Conservation (phyloP, 2,113 vertebrate genomes). For the Motacilla alba region DNA sequence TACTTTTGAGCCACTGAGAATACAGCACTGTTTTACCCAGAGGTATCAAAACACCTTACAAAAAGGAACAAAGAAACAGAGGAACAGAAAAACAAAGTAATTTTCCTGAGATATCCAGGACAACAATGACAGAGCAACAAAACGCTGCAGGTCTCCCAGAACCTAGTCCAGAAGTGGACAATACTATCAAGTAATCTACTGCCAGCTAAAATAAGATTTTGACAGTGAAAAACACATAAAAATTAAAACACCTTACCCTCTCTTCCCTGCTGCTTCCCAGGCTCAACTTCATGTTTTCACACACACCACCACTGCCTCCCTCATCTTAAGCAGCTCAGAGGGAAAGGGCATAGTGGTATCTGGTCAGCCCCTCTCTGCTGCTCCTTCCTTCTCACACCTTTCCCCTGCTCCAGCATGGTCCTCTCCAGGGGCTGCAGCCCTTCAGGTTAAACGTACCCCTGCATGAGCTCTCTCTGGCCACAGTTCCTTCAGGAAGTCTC, state of each 20-base stretch:
- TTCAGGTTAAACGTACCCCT: neutral
- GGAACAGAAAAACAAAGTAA: neutral
- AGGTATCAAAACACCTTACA: neutral
- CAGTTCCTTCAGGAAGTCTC: neutral
- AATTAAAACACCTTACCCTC: neutral
- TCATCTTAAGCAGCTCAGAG: neutral
- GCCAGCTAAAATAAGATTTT: neutral
- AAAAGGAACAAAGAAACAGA: neutral
- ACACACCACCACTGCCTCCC: neutral
- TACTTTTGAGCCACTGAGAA: neutral
- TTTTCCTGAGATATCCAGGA: neutral
- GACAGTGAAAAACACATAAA: neutral
- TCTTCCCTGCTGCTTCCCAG: neutral
- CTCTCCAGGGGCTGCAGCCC: neutral
- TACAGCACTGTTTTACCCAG: neutral
- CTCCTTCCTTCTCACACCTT: neutral
- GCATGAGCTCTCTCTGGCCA: neutral
- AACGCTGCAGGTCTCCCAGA: neutral
- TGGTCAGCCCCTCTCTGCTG: neutral
- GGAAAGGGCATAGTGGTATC: neutral
- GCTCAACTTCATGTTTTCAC: neutral
- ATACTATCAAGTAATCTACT: neutral
- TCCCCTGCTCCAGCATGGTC: neutral
- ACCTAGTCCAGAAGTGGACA: neutral
- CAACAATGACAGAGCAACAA: neutral